Base-by-base conservation (phyloP, 1,140 invertebrate genomes). In the Bombus waltoni region DNA sequence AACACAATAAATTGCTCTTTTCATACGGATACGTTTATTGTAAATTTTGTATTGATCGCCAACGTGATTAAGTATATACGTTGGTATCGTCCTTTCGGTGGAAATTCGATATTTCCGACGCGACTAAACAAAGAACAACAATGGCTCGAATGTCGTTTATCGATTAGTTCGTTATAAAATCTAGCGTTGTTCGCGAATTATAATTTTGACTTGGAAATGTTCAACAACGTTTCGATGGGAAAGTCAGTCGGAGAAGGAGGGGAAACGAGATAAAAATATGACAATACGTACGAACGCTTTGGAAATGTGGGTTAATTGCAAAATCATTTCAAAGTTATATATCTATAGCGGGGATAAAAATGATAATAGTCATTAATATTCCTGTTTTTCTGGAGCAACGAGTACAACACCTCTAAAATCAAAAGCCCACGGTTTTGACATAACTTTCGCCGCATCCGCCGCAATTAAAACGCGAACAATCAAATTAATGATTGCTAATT, bases 401-500 rank as follows among this genome's bases (percentile, higher is more conserved):
- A 8, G 62, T 10, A 77, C 70, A 77, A 77, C 73, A 44, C 18
- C 22, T 2, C 38, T 35, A 44, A 68, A 70, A 83, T 76, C 62
- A 42, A 18, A 70, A 66, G 35, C 44, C 32, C 40, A 10, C 44
- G 53, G 42, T 75, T 32, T 3, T 62, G 42, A 38, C 25, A 38
- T 53, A 76, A 83, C 44, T 76, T 83, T 66, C 35, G 28, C 62
- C 35, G 28, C 44, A 44, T 38, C 15, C 38, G 5, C 59, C 72
- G 38, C 42, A 68, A 77, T 77, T 77, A 77, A 83, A 83, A 83
- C 15, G 74, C 18, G 10, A 9, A 57, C 35, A 38, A 28, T 77
- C n/a, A 47, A 77, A 59, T 83, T 79, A 71, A 79, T n/a, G 53
- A 28, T 62, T 68, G 65, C 62, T 77, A 83, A 83, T 70, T 70